Percentiles rank a stretch among this genome's conserved stretches.
Evolutionary conservation across 2,888 invertebrate genomes (phyloP).

Genomic region (Toxonevra muliebris): DNA sequence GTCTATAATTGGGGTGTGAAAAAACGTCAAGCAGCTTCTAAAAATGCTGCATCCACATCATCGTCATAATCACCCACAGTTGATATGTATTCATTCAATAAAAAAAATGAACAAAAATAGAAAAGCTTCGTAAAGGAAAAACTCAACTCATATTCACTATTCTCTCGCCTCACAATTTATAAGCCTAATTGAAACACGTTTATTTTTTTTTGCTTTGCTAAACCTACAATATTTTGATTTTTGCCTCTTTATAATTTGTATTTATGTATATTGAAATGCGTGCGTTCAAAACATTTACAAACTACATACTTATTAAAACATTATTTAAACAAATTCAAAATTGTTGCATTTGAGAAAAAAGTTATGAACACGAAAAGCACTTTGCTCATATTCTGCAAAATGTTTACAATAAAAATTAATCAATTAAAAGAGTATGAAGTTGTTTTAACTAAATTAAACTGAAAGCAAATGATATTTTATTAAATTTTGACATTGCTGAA

Average conservation of each 20-base stretch:
- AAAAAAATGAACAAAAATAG: neutral
- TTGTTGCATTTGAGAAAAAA: constrained; percentile 16
- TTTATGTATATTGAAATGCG: neutral
- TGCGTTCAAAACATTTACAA: neutral
- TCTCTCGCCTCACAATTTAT: constrained; percentile 1
- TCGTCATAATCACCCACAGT: constrained; percentile 36
- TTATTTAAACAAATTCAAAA: constrained; percentile 4
- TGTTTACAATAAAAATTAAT: too few species aligned
- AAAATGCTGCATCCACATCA: constrained; percentile 42
- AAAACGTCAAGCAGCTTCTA: constrained; percentile 80
- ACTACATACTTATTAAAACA: too few species aligned
- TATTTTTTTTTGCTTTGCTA: neutral
- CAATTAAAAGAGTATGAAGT: too few species aligned
- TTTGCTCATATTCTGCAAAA: constrained; percentile 2
- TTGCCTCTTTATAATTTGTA: neutral
- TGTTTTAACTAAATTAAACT: too few species aligned
- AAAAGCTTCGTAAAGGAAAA: constrained; percentile 6
- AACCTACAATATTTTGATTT: neutral
- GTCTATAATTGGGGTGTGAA: constrained; percentile 99
- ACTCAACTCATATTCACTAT: constrained; percentile 20
- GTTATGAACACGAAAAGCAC: constrained; percentile 29
- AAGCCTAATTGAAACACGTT: constrained; percentile 17
- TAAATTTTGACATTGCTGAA: too few species aligned
- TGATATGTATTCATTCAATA: neutral
- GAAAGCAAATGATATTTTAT: too few species aligned